Evolutionary conservation across 1,140 invertebrate species (phyloP), one percentile per base, ranked within the genome.

Genomic region (Hermetia illucens): DNA sequence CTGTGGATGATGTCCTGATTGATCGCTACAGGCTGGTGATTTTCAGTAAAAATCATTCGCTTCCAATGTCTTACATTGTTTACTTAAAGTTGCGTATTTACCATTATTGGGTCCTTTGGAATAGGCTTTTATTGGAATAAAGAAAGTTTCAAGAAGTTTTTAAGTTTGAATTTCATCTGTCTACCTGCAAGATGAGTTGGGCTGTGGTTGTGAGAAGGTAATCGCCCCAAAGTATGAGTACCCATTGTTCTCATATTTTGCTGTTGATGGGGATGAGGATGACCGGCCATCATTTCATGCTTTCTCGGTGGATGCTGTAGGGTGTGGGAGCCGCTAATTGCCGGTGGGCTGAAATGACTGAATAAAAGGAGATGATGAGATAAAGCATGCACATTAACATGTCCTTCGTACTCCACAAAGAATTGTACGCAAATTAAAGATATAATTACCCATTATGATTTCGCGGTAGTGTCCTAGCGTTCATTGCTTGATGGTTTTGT

Each of bases 41-140:
- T 75, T 81, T 87, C 82, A 91, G 82, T 91, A 91, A 70, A 89
- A 91, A 68, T 91, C 86, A 58, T 79, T 86, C 42, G 84, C 84
- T 69, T 90, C 87, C 35, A 90, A 69, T 40, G 87, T 91, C 68
- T 91, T 91, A 75, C 87, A 91, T 67, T 89, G 84, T 69, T 88
- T 89, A 75, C 82, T 88, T 65, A 91, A 68, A 69, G 87, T 86
- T 66, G 82, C 81, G 77, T 84, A 84, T 75, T 84, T 83, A 69
- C 80, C 77, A 74, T 76, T 75, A 69, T 75, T 75, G 37, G 69
- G 69, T 56, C 68, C 68, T 54, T 15, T 24, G 29, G 45, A 29
- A 35, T 43, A 38, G 40, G 44, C 38, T 35, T 13, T 32, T 8
- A 60, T 56, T 15, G 44, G 41, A 30, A 65, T 48, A 59, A 67